These are phyloP conservation scores for Chrysogorgia sp. DNA, from an alignment of 92 coral and sea anemone species.

Conservation along the genomic window DNA sequence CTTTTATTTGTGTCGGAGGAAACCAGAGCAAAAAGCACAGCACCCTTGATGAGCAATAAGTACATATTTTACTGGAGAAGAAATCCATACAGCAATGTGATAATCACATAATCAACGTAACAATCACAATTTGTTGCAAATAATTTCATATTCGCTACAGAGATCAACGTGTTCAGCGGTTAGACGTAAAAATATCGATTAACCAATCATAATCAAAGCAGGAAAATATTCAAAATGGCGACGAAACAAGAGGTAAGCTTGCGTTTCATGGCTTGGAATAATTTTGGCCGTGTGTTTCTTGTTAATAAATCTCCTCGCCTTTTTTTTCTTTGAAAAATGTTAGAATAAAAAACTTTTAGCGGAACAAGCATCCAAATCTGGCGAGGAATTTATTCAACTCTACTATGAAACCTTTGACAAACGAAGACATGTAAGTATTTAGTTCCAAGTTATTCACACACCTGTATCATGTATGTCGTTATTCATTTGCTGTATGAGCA, in stretches of 20 bases:
- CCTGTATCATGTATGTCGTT: too few relatives aligned
- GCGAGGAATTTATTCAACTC: slow-evolving; percentile 83
- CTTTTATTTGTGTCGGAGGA: slow-evolving; percentile 33
- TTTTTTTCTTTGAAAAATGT: neutral
- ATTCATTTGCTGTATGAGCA: too few relatives aligned
- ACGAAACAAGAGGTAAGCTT: slow-evolving; percentile 68
- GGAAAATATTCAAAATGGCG: slow-evolving; percentile 60
- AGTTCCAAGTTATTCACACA: neutral
- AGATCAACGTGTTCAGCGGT: neutral
- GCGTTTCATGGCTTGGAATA: neutral
- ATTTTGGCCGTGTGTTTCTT: too few relatives aligned
- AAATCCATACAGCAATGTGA: too few relatives aligned
- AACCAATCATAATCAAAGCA: slow-evolving; percentile 2
- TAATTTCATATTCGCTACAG: too few relatives aligned
- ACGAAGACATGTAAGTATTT: slow-evolving; percentile 84
- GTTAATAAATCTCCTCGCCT: too few relatives aligned
- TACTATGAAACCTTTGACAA: slow-evolving; percentile 97
- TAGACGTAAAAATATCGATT: neutral
- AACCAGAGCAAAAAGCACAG: slow-evolving; percentile 25
- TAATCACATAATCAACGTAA: too few relatives aligned
- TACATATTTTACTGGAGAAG: slow-evolving; percentile 6
- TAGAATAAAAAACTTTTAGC: slow-evolving; percentile 74
- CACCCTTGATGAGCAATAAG: neutral
- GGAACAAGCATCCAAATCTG: slow-evolving; percentile 88
- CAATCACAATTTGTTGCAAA: too few relatives aligned